Base-by-base conservation (phyloP, 2,113 vertebrate genomes). In the Caracal caracal region DNA sequence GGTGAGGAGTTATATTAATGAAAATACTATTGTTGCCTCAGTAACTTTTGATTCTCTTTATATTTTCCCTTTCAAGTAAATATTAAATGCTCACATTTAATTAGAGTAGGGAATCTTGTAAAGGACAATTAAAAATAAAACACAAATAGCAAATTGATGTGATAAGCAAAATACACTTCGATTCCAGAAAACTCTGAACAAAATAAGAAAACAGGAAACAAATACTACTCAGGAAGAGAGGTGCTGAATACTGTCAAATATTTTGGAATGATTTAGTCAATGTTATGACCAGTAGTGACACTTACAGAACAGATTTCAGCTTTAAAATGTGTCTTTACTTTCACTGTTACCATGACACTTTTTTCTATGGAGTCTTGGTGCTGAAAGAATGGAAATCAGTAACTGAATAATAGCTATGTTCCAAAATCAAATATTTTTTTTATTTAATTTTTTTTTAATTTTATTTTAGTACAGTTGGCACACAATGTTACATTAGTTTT, bases 61-160 rank as follows among this genome's bases (percentile, higher is more conserved):
- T 79, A 56, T 88, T 91, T 28, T 95, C 40, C 35, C 49, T 68
- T 88, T 96, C 47, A 88, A 93, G 63, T 85, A 53, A 66, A 71
- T 93, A 40, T 4, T 79, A 0, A 88, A 37, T 73, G 35, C 70
- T 8, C 9, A 1, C 17, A 22, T 56, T 88, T 84, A 49, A 84
- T 89, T 95, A 49, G 93, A 88, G 19, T 56, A 88, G 37, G 37
- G 26, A 49, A 65, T 71, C 51, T 66, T 63, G 17, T 53, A 79
- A 28, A 81, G 10, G 51, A n/a, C 15, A 79, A 43, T 2, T n/a
- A 59, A 47, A 90, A 33, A 92, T 35, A 13, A 80, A 79, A 84
- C 0, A 93, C 61, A 40, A 80, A 43, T 61, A 88, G 35, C 19
- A 79, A 75, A 91, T 22, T n/a, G n/a, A 56, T 53, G 6, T 1